Evolutionary conservation across 2,888 invertebrate genomes (phyloP), one percentile per base, ranked within the genome.

Genomic region (Atethmia centrago): DNA sequence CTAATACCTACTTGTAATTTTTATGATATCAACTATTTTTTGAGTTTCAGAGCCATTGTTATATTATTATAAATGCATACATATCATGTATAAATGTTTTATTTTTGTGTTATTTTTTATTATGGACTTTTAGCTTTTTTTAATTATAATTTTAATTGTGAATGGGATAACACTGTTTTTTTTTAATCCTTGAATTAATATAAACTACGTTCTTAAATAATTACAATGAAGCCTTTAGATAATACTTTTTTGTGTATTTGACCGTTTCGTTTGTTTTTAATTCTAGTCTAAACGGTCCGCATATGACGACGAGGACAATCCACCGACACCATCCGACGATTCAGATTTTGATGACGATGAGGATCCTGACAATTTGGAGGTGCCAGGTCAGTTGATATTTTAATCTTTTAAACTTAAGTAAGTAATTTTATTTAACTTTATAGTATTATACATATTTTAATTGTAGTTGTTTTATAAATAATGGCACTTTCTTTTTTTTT

Each of bases 281-380:
- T 84, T 82, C 14, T 75, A 96, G 96, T 95, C 96, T 86, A 95
- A 95, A 89, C 92, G 94, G 67, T 90, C 90, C 58, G 90, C 90
- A 28, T 95, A 91, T 85, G 93, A 94, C 61, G 94, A 94, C 80
- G 95, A 94, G 79, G 96, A 95, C 82, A 96, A 93, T 83, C 95
- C 96, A 36, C 95, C 96, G 53, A 94, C 96, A 63, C 94, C 94
- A 2, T 96, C 96, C 2, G 96, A 96, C 72, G 96, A 95, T 76
- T 96, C 96, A 51, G 98, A 98, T 92, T 98, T 98, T 90, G 98
- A 98, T 91, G 98, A 98, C 88, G 98, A 98, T 93, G 98, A 98
- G 88, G 99, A 99, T 96, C 99, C 99, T 74, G 99, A 99, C 93
- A 98, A 98, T 95, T 98, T 98, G 94, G 98, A 98, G 97, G 98